Evolutionary conservation across 2,797 vertebrate species (phyloP), one percentile per base, ranked within the genome.

Genomic region (Sebastes melanostomus): DNA sequence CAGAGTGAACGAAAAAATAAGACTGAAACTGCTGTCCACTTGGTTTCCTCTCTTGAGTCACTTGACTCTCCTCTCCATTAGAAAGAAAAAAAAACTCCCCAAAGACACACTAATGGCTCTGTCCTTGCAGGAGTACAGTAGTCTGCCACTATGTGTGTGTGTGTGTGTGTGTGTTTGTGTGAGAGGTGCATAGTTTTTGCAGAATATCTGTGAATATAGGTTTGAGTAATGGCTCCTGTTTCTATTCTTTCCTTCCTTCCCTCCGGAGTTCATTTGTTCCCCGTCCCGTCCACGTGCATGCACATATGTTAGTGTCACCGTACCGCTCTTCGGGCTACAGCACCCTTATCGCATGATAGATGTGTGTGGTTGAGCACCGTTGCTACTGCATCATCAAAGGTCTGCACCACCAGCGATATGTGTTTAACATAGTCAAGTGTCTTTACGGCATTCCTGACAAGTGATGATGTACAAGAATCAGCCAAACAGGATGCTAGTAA

Each of bases 91-190:
- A 68, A 78, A 83, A 72, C 73, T 88, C 90, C 82, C 93, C 61
- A 75, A 50, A 90, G 90, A 90, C 78, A 29, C 59, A 76, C 86
- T 94, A 92, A 92, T 92, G 87, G 87, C 75, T 90, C 63, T 71
- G 78, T 86, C 70, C 73, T 89, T 76, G 74, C 34, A 82, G 68
- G 29, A 78, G 13, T 6, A 20, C 50, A 52, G 8, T 52, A n/a
- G 27, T 61, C 8, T 72, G 59, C 56, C 7, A 56, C 71, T 88
- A 66, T 66, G 30, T 30, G 29, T 30, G 30, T 42, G 55, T 27
- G 27, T 86, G 71, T 71, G 50, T 42, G 55, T 27, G 25, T 25
- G 25, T 38, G 54, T 25, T 1, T 27, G 27, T 27, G 58, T 8
- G 11, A 69, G 8, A 61, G 52, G 22, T 65, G 72, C 27, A 52